Percentiles rank a stretch among this genome's conserved stretches.
Evolutionary conservation across 2,113 vertebrate species (phyloP).

Genomic region (Albula goreensis): DNA sequence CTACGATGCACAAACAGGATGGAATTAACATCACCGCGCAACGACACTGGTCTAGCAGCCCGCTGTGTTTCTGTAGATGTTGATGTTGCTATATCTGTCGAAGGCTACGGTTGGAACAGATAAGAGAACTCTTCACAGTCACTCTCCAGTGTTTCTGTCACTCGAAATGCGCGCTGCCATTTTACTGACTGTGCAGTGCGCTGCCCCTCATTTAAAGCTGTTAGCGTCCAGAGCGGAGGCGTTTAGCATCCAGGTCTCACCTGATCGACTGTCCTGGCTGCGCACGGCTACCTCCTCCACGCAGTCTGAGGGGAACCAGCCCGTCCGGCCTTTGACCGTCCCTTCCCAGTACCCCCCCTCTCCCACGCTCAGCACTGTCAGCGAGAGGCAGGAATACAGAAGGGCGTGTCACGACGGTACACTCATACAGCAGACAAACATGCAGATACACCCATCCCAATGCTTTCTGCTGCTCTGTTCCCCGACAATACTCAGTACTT

Average conservation of each 20-base stretch:
- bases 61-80: not conserved
- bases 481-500: too few relatives aligned
- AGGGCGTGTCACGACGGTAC: conserved; percentile 24
- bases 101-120: not conserved
- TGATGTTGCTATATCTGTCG: not conserved
- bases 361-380: conserved; percentile 83
- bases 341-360: conserved; percentile 95
- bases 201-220: too few relatives aligned
- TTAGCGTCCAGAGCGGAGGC: not conserved
- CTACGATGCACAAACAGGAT: conserved; percentile 64
- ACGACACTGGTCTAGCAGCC: too few relatives aligned
- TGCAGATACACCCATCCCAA: not conserved
- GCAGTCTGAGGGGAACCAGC: conserved; percentile 92
- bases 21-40: conserved; percentile 33
- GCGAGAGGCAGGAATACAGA: conserved; percentile 29
- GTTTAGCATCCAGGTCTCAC: conserved; percentile 55
- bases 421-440: not conserved
- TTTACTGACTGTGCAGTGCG: too few relatives aligned
- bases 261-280: conserved; percentile 82
- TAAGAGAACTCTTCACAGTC: not conserved
- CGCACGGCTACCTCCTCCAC: conserved; percentile 87
- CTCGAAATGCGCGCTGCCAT: not conserved
- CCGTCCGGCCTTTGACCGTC: conserved; percentile 82
- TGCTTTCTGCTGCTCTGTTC: too few relatives aligned
- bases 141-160: not conserved